These are phyloP conservation scores for Trichacis sp. DNA, from an alignment of 2,888 invertebrate genomes.

Conservation along the genomic window DNA sequence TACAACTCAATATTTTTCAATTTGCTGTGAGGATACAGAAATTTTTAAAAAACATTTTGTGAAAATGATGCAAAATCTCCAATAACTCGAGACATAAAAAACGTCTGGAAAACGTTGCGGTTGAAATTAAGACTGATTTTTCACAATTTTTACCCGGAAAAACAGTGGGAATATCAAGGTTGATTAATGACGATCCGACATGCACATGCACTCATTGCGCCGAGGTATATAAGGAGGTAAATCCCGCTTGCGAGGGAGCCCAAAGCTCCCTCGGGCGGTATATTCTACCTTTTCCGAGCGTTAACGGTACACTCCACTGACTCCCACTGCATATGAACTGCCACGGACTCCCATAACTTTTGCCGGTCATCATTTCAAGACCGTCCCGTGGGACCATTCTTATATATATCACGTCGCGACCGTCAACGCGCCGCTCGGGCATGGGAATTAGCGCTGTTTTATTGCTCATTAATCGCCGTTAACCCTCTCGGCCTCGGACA, in stretches of 20 bases:
- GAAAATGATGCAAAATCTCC: too few relatives aligned
- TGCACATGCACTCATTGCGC: slow-evolving; percentile 7
- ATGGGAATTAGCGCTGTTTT: neutral
- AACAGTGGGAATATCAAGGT: slow-evolving; percentile 1
- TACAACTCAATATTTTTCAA: too few relatives aligned
- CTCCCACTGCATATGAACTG: slow-evolving; percentile 7
- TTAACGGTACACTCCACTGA: slow-evolving; percentile 5
- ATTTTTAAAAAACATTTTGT: too few relatives aligned
- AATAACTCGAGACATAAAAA: too few relatives aligned
- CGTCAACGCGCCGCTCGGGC: neutral
- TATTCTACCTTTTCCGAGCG: neutral
- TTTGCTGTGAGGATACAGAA: too few relatives aligned
- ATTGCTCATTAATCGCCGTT: neutral
- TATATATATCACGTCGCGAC: neutral
- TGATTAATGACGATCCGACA: slow-evolving; percentile 6
- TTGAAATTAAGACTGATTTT: too few relatives aligned
- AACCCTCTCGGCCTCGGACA: neutral
- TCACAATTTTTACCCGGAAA: too few relatives aligned
- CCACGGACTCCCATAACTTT: slow-evolving; percentile 1
- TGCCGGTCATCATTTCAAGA: neutral
- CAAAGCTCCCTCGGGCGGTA: neutral
- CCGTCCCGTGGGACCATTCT: slow-evolving; percentile 7
- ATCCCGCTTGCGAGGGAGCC: neutral
- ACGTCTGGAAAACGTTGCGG: too few relatives aligned
- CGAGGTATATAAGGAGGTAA: neutral